Base-by-base conservation (phyloP, 1,140 invertebrate genomes). In the Proales similis region DNA sequence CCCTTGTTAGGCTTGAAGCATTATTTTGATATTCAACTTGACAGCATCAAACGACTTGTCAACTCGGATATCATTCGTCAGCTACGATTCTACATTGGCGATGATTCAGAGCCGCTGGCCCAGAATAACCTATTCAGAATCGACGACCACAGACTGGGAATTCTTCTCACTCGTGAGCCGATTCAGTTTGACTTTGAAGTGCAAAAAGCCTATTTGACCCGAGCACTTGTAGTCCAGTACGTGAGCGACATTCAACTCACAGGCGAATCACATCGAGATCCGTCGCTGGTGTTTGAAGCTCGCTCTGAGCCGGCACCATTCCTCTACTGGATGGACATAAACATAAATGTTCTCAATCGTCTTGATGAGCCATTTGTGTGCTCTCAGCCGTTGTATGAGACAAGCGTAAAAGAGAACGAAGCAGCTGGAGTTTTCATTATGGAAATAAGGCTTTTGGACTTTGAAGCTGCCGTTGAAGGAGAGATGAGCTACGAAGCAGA, bases 131-230 rank as follows among this genome's bases (percentile, higher is more conserved):
- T 9, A 36, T 36, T 36, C 14, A 14, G 9, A 9, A 36, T 36
- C 9, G 9, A 36, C 14, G 33, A 36, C 14, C 33, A 36, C 33
- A 36, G 14, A 36, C 9, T 9, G 9, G 33, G 33, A 36, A 36
- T 36, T 36, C 14, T 36, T 9, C 33, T 9, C 9, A 9, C 33
- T 14, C 9, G 14, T 9, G 9, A 39, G 26, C 30, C 36, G 51
- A 57, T 57, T 22, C 51, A 57, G 45, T 57, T 57, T 14, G 51
- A 57, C n/a, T 57, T 42, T 43, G 51, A 57, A 26, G 45, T 57
- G 2, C 26, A 57, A 9, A 26, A 30, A 14, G 24, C 24, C 27
- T 57, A 57, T 24, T 42, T 42, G n/a, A 42, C 36, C 0, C 39
- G 45, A 57, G 32, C 45, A 6, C 20, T 42, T 12, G 20, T 57